Evolutionary conservation across 2,888 invertebrate species (phyloP).

Genomic region (Selenia dentaria): DNA sequence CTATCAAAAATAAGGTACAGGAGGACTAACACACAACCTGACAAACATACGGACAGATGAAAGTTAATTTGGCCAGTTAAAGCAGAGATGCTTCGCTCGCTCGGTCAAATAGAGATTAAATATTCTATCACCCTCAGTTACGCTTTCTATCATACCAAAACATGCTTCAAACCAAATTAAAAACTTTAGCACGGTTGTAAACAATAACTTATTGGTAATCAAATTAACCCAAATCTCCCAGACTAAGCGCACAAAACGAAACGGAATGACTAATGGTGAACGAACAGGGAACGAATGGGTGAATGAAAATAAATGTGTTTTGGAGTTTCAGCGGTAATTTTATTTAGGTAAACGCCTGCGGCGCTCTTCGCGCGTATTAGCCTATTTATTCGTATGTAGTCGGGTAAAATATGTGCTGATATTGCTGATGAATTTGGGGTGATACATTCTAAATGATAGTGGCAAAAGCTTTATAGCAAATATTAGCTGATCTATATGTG

Average conservation of each 20-base stretch:
- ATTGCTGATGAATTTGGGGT: not conserved
- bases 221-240: conserved; percentile 5
- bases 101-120: no score
- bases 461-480: no score
- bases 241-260: conserved; percentile 18
- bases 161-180: no score
- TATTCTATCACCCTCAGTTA: no score
- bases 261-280: conserved; percentile 29
- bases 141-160: no score
- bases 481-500: no score
- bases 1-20: no score
- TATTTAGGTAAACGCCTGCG: conserved; percentile 18
- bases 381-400: conserved; percentile 1
- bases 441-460: not conserved
- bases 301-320: conserved; percentile 34
- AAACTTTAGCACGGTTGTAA: no score
- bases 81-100: no score
- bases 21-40: no score
- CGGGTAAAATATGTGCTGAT: not conserved
- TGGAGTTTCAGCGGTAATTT: conserved; percentile 13
- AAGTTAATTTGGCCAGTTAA: no score
- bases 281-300: conserved; percentile 28
- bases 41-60: no score
- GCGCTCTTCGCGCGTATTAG: conserved; percentile 2
- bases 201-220: not conserved